These are phyloP conservation scores for Pandemis heparana DNA, from an alignment of 2,888 invertebrate genomes.

Conservation along the genomic window DNA sequence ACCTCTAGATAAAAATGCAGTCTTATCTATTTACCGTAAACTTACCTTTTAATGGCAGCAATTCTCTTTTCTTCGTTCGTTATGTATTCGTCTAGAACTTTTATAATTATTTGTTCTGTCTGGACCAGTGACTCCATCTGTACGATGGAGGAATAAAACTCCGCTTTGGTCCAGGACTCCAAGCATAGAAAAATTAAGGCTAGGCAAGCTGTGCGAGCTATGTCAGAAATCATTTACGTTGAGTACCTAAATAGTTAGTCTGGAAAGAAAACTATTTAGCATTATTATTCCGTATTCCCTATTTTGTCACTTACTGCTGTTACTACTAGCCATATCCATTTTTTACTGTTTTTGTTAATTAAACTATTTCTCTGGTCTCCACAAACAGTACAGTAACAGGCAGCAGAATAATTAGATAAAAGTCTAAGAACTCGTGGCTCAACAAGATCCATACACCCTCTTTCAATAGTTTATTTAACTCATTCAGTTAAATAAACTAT, in stretches of 20 bases:
- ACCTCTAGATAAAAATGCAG: neutral
- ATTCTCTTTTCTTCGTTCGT: slow-evolving; percentile 93
- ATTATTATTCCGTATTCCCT: too few relatives aligned
- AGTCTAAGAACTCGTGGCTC: too few relatives aligned
- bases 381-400: too few relatives aligned
- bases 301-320: too few relatives aligned
- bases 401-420: too few relatives aligned
- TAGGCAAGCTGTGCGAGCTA: slow-evolving; percentile 52
- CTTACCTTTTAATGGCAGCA: slow-evolving; percentile 91
- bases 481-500: too few relatives aligned
- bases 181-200: slow-evolving; percentile 51
- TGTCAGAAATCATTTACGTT: slow-evolving; percentile 57
- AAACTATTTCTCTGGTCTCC: too few relatives aligned
- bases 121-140: slow-evolving; percentile 96
- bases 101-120: slow-evolving; percentile 95
- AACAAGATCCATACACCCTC: too few relatives aligned
- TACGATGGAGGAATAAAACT: slow-evolving; percentile 97
- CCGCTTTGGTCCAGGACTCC: slow-evolving; percentile 71
- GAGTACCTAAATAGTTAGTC: neutral
- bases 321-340: too few relatives aligned
- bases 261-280: too few relatives aligned
- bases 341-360: too few relatives aligned
- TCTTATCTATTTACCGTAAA: slow-evolving; percentile 34
- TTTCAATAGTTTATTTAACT: too few relatives aligned
- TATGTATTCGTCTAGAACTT: slow-evolving; percentile 94